Evolutionary conservation across 2,797 vertebrate genomes (phyloP), one percentile per base, ranked within the genome.

Genomic region (Borostomias antarcticus): DNA sequence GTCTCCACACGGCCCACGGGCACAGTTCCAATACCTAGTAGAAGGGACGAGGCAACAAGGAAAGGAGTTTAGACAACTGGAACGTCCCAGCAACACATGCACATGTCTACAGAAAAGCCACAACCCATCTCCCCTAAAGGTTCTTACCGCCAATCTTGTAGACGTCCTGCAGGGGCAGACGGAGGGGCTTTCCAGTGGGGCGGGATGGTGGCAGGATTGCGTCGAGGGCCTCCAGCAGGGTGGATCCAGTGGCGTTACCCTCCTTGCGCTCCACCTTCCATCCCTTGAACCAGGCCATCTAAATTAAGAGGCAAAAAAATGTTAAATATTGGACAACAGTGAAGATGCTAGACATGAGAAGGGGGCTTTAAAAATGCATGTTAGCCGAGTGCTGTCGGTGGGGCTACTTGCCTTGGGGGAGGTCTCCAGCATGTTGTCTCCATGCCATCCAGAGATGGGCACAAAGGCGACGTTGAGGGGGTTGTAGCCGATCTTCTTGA

Each of bases 401-500:
- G 4, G 29, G 1, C 11, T 4, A 51, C 72, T 81, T 57, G 88
- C 87, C 0, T 89, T 89, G 37, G 28, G 2, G 69, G 84, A 87
- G 40, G 79, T 13, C 53, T 89, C 86, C 80, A 87, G 62, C 85
- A 88, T 89, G 70, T 87, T 91, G 79, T 89, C 86, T 0, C 88
- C 87, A 30, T 88, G 84, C 84, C 85, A 93, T 0, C 93, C 93
- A 0, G 90, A 93, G 81, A 94, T 93, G 75, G 92, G 92, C 62
- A 92, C 87, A 0, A 93, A 94, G 53, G 89, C 82, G 0, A 94
- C 93, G 0, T 85, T 56, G 19, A 76, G 74, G 0, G 93, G 92
- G 77, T 93, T 93, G 91, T 93, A 94, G 37, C 92, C 93, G 17
- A 93, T 93, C 86, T 94, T 94, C 86, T 94, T 93, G 90, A 93